Evolutionary conservation across 2,113 vertebrate species (phyloP).

Genomic region (Picathartes gymnocephalus): DNA sequence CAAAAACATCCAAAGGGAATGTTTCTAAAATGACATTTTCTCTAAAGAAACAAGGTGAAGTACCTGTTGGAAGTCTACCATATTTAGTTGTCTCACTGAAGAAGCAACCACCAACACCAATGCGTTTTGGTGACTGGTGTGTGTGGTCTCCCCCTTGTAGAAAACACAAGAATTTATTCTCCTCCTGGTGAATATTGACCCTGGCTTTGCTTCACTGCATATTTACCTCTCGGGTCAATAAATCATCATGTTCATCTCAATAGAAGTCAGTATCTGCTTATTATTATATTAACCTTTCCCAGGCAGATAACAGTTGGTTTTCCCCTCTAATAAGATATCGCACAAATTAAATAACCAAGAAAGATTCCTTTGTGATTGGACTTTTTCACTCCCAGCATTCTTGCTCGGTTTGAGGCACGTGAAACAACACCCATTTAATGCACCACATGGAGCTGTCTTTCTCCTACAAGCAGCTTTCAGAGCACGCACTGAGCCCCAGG

Average conservation of each 20-base stretch:
- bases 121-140: not conserved
- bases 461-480: not conserved
- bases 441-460: not conserved
- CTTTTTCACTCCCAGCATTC: not conserved
- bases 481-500: not conserved
- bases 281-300: slow-evolving; percentile 64
- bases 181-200: slow-evolving; percentile 39
- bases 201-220: slow-evolving; percentile 44
- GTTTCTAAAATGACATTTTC: not conserved
- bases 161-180: slow-evolving; percentile 9
- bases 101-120: not conserved
- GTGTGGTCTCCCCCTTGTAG: not conserved
- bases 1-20: not conserved
- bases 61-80: not conserved
- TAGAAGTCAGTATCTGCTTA: slow-evolving; percentile 48
- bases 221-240: slow-evolving; percentile 60
- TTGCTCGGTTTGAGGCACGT: not conserved
- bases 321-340: not conserved
- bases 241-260: slow-evolving; percentile 54
- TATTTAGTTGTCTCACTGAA: not conserved
- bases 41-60: not conserved
- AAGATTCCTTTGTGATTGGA: not conserved
- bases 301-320: slow-evolving; percentile 20
- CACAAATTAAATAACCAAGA: slow-evolving; percentile 29
- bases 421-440: not conserved